Evolutionary conservation across 2,797 vertebrate species (phyloP).

Genomic region (Chelon labrosus): DNA sequence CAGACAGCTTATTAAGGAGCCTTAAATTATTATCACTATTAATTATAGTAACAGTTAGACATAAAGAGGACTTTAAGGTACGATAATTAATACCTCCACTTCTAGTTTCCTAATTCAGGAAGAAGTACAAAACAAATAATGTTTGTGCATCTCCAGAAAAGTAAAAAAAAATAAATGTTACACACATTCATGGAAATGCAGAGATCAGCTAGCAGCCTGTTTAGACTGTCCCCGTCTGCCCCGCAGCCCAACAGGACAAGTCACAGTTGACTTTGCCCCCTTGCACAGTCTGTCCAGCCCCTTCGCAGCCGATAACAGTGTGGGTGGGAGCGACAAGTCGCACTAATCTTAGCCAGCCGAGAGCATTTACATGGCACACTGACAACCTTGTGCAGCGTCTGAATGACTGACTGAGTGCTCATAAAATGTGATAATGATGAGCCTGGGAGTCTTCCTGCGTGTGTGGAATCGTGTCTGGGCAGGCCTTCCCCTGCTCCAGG

Average conservation of each 20-base stretch:
- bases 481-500: slow-evolving; percentile 31
- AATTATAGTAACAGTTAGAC: neutral
- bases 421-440: slow-evolving; percentile 81
- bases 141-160: neutral
- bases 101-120: neutral
- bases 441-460: slow-evolving; percentile 63
- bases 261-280: slow-evolving; percentile 77
- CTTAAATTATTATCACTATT: slow-evolving; percentile 8
- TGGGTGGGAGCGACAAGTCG: slow-evolving; percentile 63
- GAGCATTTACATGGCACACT: slow-evolving; percentile 69
- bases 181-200: neutral
- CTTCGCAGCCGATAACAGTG: slow-evolving; percentile 64
- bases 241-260: slow-evolving; percentile 46
- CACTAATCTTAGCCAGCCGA: slow-evolving; percentile 64
- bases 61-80: neutral
- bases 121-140: neutral
- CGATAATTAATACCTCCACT: neutral
- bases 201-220: slow-evolving; percentile 26
- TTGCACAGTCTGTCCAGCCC: slow-evolving; percentile 49
- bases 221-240: slow-evolving; percentile 49
- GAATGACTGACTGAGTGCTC: slow-evolving; percentile 69
- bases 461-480: slow-evolving; percentile 61
- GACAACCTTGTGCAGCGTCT: slow-evolving; percentile 63
- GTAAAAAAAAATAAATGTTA: neutral
- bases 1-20: slow-evolving; percentile 31